A percentile compares a stretch with the other conserved stretches of the same genome.
These are phyloP conservation scores for Ardeotis arabs DNA, from an alignment of 2,113 vertebrate species.

Conservation along the genomic window DNA sequence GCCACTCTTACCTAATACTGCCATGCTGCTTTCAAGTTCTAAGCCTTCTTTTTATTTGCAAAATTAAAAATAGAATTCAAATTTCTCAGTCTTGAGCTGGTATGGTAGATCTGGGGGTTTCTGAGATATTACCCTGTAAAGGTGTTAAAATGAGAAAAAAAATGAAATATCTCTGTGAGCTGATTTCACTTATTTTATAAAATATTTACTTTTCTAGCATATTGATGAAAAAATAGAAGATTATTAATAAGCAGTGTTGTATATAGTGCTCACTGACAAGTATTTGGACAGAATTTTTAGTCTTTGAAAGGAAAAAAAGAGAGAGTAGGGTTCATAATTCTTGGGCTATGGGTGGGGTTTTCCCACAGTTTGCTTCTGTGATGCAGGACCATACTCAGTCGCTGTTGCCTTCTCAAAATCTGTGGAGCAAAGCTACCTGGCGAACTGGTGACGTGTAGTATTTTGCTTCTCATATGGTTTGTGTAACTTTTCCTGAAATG, in stretches of 20 bases:
- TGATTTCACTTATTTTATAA: background rate
- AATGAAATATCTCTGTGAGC: accelerated
- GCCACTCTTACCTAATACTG: background rate
- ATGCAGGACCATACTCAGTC: background rate
- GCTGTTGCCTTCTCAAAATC: background rate
- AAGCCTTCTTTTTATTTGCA: background rate
- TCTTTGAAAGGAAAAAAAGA: background rate
- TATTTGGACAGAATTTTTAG: background rate
- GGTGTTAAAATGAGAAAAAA: background rate
- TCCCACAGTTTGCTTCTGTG: background rate
- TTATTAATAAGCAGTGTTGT: background rate
- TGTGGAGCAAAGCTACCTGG: background rate
- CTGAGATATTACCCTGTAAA: background rate
- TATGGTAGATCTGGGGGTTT: background rate
- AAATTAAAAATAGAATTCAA: background rate
- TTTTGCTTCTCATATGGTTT: background rate
- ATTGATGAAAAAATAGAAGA: background rate
- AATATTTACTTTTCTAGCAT: background rate
- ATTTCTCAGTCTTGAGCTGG: background rate
- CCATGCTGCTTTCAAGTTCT: background rate
- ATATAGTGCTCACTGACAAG: background rate
- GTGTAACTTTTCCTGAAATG: background rate
- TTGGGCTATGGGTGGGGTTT: background rate
- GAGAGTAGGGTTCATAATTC: background rate
- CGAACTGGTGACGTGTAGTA: no score